Conservation (phyloP, 2,797 vertebrate genomes). For the Agapornis canus region DNA sequence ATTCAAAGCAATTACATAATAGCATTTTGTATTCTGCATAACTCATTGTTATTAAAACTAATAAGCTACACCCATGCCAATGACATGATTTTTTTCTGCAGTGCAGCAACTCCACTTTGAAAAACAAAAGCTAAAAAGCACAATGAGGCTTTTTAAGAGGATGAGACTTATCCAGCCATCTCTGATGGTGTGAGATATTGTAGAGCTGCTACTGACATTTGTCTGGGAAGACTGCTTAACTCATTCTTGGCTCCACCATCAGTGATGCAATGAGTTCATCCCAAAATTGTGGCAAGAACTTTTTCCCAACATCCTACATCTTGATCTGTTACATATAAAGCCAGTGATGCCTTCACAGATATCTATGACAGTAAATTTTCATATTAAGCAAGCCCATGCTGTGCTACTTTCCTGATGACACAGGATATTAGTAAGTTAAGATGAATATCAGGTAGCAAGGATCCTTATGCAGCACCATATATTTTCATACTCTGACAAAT, state of each 20-base stretch:
- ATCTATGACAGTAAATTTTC: background rate
- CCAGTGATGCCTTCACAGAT: background rate
- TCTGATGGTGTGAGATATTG: slow-evolving; percentile 28
- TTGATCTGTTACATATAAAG: background rate
- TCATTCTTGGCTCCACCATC: slow-evolving; percentile 2
- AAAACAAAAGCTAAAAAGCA: background rate
- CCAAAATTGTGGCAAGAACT: background rate
- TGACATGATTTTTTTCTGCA: slow-evolving; percentile 5
- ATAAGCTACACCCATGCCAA: slow-evolving; percentile 32
- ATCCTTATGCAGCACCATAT: background rate
- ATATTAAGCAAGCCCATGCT: background rate
- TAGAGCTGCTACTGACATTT: background rate
- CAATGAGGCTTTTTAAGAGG: slow-evolving; percentile 1
- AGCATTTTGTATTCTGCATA: slow-evolving; percentile 14
- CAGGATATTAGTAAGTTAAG: background rate
- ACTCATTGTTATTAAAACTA: slow-evolving; percentile 32
- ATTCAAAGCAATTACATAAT: slow-evolving; percentile 42
- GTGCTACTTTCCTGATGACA: background rate
- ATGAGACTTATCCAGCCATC: slow-evolving; percentile 25
- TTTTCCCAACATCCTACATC: background rate
- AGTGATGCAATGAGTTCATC: background rate
- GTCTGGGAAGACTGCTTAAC: slow-evolving; percentile 32
- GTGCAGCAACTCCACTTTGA: background rate
- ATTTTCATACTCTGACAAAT: background rate
- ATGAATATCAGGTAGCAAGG: background rate